Evolutionary conservation across 35 echinoderm and acorn worm species (phyloP), one percentile per base, ranked within the genome.

Genomic region (Nesometra sesokonis): DNA sequence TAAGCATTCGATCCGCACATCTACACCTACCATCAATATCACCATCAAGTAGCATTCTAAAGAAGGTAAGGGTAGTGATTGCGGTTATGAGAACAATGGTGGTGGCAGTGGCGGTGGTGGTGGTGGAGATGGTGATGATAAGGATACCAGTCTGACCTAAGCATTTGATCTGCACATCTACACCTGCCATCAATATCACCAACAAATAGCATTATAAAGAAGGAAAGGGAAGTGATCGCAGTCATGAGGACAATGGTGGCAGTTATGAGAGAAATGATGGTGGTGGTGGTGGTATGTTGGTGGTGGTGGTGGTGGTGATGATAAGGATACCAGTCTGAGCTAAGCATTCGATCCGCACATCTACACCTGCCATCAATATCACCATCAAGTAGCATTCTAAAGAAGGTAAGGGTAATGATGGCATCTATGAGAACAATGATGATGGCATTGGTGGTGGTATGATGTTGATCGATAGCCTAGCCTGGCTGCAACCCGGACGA

Each of bases 161-260:
- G 30, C 30, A 86, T 35, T 29, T 30, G 39, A 35, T 77, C 77
- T 30, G 77, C 76, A 2, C 35, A 86, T 9, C 37, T 86, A 2
- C 37, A 80, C 47, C 77, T 91, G 5, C 89, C 89, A 31, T 38
- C 85, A 11, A 34, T 79, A 35, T 86, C 84, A 8, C 77, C 84
- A 40, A 85, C 89, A 37, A 36, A 36, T 36, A 91, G 89, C 40
- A 91, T 91, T 52, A 38, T 91, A 27, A 91, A 86, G 81, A 90
- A 90, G 82, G 89, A 85, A 80, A 81, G n/a, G 5, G 27, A 32
- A n/a, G 5, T 33, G 5, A 35, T 35, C 13, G 0, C 37, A 35
- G 23, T 31, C 32, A 32, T 0, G 17, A 8, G 27, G 37, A 13
- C 34, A 23, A 82, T 32, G 46, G 82, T 2, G 46, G 21, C 27